Percentiles rank a stretch among this genome's conserved stretches.
Conservation (phyloP, 2,888 invertebrate species). For the Aleiodes leptofemur region DNA sequence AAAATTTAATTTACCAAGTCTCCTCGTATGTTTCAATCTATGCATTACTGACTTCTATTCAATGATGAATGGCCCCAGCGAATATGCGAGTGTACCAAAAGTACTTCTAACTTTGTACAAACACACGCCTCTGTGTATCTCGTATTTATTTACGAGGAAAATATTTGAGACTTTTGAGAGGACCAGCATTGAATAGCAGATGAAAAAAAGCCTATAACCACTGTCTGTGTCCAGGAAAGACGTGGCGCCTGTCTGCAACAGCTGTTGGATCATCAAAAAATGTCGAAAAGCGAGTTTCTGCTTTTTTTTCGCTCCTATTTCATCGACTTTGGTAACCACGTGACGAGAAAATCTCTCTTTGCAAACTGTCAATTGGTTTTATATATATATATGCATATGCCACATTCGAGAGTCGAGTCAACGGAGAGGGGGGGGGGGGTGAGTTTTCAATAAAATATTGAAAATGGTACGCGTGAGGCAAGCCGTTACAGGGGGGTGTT, state of each 20-base stretch:
- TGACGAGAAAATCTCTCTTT: slow-evolving; percentile 10
- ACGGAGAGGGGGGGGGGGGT: background rate
- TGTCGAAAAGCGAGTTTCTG: background rate
- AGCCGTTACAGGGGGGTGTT: slow-evolving; percentile 18
- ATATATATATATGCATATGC: background rate
- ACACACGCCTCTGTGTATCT: background rate
- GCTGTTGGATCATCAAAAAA: background rate
- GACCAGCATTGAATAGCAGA: background rate
- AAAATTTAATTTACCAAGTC: slow-evolving; percentile 31
- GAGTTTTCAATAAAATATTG: slow-evolving; percentile 30
- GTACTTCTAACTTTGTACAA: background rate
- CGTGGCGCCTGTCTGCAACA: background rate
- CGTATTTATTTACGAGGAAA: slow-evolving; percentile 14
- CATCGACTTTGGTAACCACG: background rate
- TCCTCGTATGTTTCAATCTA: slow-evolving; percentile 18
- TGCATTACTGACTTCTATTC: slow-evolving; percentile 9
- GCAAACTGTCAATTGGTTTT: slow-evolving; percentile 22
- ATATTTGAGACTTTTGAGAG: background rate
- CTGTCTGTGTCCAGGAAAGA: background rate
- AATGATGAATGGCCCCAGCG: slow-evolving; percentile 24
- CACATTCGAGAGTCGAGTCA: slow-evolving; percentile 17
- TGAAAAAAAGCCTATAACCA: background rate
- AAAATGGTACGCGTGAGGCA: slow-evolving; percentile 38
- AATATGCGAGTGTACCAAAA: background rate
- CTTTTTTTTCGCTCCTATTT: background rate